Evolutionary conservation across 2,797 vertebrate species (phyloP).

Genomic region (Gymnothorax javanicus): DNA sequence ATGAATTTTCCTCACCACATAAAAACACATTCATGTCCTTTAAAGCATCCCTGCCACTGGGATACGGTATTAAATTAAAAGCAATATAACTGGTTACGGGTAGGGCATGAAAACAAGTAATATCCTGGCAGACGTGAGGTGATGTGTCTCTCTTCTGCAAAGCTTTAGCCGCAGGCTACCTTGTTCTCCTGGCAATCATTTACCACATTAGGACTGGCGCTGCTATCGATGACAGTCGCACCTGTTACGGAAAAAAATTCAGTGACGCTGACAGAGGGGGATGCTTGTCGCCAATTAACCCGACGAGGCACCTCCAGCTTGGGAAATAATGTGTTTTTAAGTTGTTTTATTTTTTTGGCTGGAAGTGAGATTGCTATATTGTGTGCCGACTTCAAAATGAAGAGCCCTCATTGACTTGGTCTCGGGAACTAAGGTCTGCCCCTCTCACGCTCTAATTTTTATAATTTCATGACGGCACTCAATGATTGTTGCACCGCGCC

Average conservation of each 20-base stretch:
- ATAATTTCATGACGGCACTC: neutral
- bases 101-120: neutral
- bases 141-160: neutral
- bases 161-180: neutral
- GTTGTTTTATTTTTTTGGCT: neutral
- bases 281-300: neutral
- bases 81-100: neutral
- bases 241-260: constrained; percentile 3
- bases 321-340: neutral
- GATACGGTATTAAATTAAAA: neutral
- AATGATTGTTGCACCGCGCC: neutral
- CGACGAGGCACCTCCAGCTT: neutral
- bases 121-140: neutral
- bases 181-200: neutral
- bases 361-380: neutral
- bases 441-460: neutral
- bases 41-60: neutral
- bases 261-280: neutral
- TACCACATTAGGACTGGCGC: neutral
- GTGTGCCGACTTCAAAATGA: neutral
- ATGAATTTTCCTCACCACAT: neutral
- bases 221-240: neutral
- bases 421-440: neutral
- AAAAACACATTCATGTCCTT: neutral
- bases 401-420: neutral